Evolutionary conservation across 1,140 invertebrate species (phyloP).

Genomic region (Teleopsis dalmanni): DNA sequence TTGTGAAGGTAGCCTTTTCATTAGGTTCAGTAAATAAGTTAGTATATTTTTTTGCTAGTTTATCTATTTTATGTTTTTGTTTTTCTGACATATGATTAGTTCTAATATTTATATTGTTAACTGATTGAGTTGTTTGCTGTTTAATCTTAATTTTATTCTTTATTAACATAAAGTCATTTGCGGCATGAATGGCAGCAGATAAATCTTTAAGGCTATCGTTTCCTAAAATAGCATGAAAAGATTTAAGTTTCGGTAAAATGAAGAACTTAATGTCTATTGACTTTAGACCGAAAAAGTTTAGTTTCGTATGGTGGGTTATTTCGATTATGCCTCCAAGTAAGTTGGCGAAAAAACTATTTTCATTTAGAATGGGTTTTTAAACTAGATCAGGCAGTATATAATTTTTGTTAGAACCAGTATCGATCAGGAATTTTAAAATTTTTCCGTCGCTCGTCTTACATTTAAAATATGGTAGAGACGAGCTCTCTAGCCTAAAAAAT

Average conservation of each 20-base stretch:
- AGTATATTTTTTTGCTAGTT: too few species aligned
- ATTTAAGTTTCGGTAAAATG: constrained; percentile 1
- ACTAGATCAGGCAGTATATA: constrained; percentile 6
- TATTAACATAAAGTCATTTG: too few species aligned
- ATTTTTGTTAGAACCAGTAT: constrained; percentile 10
- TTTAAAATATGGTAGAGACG: constrained; percentile 8
- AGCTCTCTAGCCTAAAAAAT: constrained; percentile 11
- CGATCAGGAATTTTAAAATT: constrained; percentile 10
- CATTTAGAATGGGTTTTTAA: constrained; percentile 1
- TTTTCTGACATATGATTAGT: too few species aligned
- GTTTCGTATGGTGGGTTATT: constrained; percentile 8
- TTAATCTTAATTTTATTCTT: too few species aligned
- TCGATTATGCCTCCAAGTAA: constrained; percentile 2
- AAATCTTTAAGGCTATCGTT: constrained; percentile 6
- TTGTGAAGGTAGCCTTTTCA: too few species aligned
- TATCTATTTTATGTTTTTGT: too few species aligned
- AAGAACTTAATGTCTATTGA: constrained; percentile 6
- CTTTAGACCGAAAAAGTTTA: constrained; percentile 5
- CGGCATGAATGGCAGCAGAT: too few species aligned
- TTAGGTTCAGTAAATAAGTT: too few species aligned
- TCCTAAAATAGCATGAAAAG: constrained; percentile 4
- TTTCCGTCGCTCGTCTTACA: constrained; percentile 2
- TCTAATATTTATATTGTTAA: too few species aligned
- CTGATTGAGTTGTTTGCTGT: too few species aligned
- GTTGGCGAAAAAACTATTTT: constrained; percentile 7